Conservation (phyloP, 1,140 invertebrate genomes). For the Cydia strobilella region DNA sequence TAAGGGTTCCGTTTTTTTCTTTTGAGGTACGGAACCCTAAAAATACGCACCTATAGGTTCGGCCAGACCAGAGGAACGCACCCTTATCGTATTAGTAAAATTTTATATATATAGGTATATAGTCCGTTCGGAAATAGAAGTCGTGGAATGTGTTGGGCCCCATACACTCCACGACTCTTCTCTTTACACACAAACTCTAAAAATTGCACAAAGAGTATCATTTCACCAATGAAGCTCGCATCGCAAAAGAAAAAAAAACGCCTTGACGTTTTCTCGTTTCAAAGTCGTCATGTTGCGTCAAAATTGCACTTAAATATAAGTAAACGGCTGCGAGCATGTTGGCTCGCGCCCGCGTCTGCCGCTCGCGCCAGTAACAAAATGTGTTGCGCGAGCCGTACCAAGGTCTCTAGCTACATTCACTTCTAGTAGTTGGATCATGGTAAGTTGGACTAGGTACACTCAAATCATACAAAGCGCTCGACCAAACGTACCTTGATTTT, state of each 20-base stretch:
- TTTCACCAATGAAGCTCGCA: not conserved
- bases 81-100: too few relatives aligned
- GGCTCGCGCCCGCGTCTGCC: constrained; percentile 50
- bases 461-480: too few relatives aligned
- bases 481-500: too few relatives aligned
- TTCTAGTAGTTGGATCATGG: constrained; percentile 46
- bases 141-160: too few relatives aligned
- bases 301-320: constrained; percentile 65
- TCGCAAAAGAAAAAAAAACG: constrained; percentile 31
- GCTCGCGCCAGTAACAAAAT: constrained; percentile 41
- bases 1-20: too few relatives aligned
- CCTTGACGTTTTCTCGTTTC: constrained; percentile 49
- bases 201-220: not conserved
- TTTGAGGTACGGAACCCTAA: too few relatives aligned
- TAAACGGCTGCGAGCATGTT: constrained; percentile 57
- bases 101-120: too few relatives aligned
- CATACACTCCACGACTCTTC: too few relatives aligned
- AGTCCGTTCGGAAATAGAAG: too few relatives aligned
- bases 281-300: constrained; percentile 64
- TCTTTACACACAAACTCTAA: too few relatives aligned
- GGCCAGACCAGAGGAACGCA: too few relatives aligned
- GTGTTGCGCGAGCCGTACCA: constrained; percentile 41
- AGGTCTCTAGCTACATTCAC: constrained; percentile 52
- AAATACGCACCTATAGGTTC: too few relatives aligned
- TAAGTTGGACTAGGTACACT: constrained; percentile 39